These are phyloP conservation scores for Nectonema munidae DNA, from an alignment of 2,888 invertebrate species.

Conservation along the genomic window DNA sequence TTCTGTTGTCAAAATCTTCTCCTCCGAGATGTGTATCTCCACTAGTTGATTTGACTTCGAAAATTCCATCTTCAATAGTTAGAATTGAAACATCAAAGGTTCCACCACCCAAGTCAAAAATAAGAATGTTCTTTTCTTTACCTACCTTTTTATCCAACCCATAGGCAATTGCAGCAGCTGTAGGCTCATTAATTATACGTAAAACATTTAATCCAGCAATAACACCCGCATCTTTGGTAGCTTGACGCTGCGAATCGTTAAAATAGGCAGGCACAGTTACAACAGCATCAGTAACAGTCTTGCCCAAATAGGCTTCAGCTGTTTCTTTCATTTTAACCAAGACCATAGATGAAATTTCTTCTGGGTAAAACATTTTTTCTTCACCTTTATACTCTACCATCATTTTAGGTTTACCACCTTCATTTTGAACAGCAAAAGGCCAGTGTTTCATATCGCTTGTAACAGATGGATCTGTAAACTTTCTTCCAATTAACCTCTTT, in stretches of 20 bases:
- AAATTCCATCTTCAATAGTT: conserved; percentile 65
- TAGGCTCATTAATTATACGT: conserved; percentile 26
- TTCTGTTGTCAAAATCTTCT: conserved; percentile 29
- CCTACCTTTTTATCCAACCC: conserved; percentile 28
- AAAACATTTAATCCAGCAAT: conserved; percentile 26
- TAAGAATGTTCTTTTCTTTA: conserved; percentile 29
- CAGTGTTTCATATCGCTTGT: conserved; percentile 24
- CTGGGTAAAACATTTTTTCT: conserved; percentile 31
- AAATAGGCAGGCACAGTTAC: conserved; percentile 56
- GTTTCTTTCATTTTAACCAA: conserved; percentile 21
- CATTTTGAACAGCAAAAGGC: conserved; percentile 23
- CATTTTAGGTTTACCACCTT: conserved; percentile 26
- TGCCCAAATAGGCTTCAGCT: conserved; percentile 32
- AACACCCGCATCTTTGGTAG: conserved; percentile 28
- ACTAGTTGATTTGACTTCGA: conserved; percentile 74
- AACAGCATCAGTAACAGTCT: conserved; percentile 47
- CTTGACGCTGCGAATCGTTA: conserved; percentile 34
- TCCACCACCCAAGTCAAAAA: conserved; percentile 42
- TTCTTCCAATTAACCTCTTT: conserved; percentile 26
- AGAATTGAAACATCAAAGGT: conserved; percentile 77
- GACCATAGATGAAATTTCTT: conserved; percentile 21
- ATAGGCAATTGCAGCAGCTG: conserved; percentile 42
- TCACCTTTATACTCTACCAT: conserved; percentile 56
- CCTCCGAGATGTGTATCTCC: conserved; percentile 44
- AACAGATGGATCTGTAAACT: conserved; percentile 24